Evolutionary conservation across 2,888 invertebrate species (phyloP).

Genomic region (Leptinotarsa tumamoca): DNA sequence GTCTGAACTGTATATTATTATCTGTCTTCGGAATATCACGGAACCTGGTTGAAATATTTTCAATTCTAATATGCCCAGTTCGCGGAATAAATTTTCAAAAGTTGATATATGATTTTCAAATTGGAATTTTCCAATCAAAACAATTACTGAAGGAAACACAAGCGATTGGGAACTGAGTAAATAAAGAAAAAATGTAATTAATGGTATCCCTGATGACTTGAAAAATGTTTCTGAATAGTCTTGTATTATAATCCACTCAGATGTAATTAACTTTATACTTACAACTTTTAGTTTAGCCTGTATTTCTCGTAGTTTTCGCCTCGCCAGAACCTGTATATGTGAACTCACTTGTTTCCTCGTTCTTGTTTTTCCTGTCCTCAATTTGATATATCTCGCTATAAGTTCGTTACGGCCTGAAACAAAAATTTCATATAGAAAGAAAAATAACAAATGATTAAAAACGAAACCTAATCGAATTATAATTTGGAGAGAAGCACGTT

Average conservation of each 20-base stretch:
- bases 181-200: too few relatives aligned
- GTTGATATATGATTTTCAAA: not conserved
- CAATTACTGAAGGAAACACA: too few relatives aligned
- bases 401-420: conserved; percentile 98
- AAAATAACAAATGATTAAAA: too few relatives aligned
- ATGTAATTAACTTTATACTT: conserved; percentile 67
- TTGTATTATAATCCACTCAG: not conserved
- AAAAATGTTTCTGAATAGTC: not conserved
- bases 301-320: conserved; percentile 97
- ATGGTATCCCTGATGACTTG: too few relatives aligned
- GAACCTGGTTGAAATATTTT: too few relatives aligned
- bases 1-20: not conserved
- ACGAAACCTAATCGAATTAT: too few relatives aligned
- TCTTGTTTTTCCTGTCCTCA: conserved; percentile 99
- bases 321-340: conserved; percentile 99
- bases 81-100: not conserved
- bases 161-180: too few relatives aligned
- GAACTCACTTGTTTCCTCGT: conserved; percentile 99
- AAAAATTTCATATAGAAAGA: conserved; percentile 25
- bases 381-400: conserved; percentile 99
- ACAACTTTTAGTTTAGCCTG: conserved; percentile 98
- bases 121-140: too few relatives aligned
- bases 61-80: too few relatives aligned
- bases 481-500: too few relatives aligned
- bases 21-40: too few relatives aligned